Evolutionary conservation across 1,140 invertebrate genomes (phyloP).

Genomic region (Calliopsis andreniformis): DNA sequence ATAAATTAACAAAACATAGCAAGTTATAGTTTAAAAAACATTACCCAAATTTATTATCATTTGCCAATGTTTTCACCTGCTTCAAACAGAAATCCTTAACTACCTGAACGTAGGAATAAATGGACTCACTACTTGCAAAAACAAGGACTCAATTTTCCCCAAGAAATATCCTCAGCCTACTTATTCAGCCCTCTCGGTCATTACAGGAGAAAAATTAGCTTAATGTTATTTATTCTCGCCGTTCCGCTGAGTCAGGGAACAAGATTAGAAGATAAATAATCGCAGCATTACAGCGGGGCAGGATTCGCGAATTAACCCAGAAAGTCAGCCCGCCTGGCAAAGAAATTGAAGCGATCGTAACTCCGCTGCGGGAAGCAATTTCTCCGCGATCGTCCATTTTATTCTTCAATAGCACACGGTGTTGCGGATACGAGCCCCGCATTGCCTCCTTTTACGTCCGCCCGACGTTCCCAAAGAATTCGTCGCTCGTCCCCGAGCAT

Average conservation of each 20-base stretch:
- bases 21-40: too few relatives aligned
- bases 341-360: slow-evolving; percentile 41
- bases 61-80: too few relatives aligned
- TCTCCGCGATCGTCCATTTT: slow-evolving; percentile 32
- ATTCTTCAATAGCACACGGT: neutral
- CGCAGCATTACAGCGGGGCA: neutral
- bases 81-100: too few relatives aligned
- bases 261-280: slow-evolving; percentile 37
- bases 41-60: too few relatives aligned
- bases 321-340: slow-evolving; percentile 5
- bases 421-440: neutral
- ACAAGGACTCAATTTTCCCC: too few relatives aligned
- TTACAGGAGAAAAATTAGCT: neutral
- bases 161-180: too few relatives aligned
- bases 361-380: slow-evolving; percentile 19
- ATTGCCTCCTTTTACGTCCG: neutral
- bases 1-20: too few relatives aligned
- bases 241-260: too few relatives aligned
- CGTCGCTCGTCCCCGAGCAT: slow-evolving; percentile 16
- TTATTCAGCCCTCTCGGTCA: neutral
- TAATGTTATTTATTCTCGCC: slow-evolving; percentile 18
- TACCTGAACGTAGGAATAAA: too few relatives aligned
- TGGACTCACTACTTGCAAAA: too few relatives aligned
- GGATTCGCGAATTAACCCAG: slow-evolving; percentile 37
- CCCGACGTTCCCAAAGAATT: slow-evolving; percentile 27